Evolutionary conservation across 2,797 vertebrate species (phyloP), one percentile per base, ranked within the genome.

Genomic region (Lutjanus argentimaculatus): DNA sequence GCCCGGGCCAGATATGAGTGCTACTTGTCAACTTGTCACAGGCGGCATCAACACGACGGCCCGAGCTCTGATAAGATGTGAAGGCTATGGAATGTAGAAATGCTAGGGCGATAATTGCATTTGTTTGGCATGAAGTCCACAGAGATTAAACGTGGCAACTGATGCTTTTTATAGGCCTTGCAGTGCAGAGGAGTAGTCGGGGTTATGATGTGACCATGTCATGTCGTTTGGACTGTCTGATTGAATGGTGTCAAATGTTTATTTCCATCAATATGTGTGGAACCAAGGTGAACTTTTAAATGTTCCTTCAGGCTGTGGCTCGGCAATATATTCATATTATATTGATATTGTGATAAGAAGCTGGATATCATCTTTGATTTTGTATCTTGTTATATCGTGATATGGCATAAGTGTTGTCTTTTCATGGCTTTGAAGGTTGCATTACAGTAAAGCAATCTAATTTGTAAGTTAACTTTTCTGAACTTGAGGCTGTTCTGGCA

Each of bases 1-100:
- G 52, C 48, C 57, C 6, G 2, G 12, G 52, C 57, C 65, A 68
- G 73, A 76, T 80, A 49, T 8, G 12, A 64, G 45, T 14, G 8
- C 59, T 30, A 13, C 62, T 48, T 67, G 52, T 77, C 22, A 45
- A 68, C 15, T 46, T 57, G 13, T 72, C 43, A 68, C 51, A 52
- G 55, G 14, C 51, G 21, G 8, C 25, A 46, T 66, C 42, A 75
- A 11, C 57, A 4, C n/a, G 49, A 53, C 59, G 3, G 17, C 8
- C 21, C 43, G 11, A 52, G n/a, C 52, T 48, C 45, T 59, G 49
- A 73, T 58, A 16, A 57, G 59, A 71, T 57, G 8, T 48, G 40
- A 75, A 19, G 43, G 25, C 49, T 43, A 2, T 49, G 48, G 36
- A 22, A 43, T 55, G 52, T 46, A 56, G 45, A 62, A 64, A 72